A percentile compares a stretch with the other conserved stretches of the same genome.
These are phyloP conservation scores for Spheniscus humboldti DNA, from an alignment of 2,797 vertebrate genomes.

Conservation along the genomic window DNA sequence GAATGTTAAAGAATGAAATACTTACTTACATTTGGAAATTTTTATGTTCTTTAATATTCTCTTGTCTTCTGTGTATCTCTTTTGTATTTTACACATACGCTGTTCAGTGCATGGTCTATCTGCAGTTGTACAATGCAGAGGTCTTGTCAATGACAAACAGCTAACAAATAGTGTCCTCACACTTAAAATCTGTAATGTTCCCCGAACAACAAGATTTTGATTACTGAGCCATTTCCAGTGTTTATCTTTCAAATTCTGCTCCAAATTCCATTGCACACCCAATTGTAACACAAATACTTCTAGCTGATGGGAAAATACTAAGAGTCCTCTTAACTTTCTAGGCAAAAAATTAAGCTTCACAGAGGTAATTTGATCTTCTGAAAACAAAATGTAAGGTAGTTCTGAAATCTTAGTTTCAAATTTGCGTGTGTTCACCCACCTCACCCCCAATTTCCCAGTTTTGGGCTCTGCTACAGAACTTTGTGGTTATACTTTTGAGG, in stretches of 20 bases:
- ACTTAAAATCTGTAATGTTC: not conserved
- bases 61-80: not conserved
- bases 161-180: not conserved
- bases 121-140: not conserved
- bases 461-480: not conserved
- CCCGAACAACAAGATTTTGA: not conserved
- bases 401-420: not conserved
- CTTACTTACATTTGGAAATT: not conserved
- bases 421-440: not conserved
- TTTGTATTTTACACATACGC: not conserved
- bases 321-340: not conserved
- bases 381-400: not conserved
- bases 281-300: not conserved
- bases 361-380: not conserved
- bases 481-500: not conserved
- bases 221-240: not conserved
- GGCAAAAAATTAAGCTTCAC: not conserved
- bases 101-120: not conserved
- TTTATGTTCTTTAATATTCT: not conserved
- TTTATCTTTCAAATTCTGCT: not conserved
- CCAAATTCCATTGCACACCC: not conserved
- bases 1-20: not conserved
- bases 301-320: not conserved
- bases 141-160: not conserved
- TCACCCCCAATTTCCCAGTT: not conserved